Conservation (phyloP, 2,113 vertebrate genomes). For the Cyanoderma ruficeps region DNA sequence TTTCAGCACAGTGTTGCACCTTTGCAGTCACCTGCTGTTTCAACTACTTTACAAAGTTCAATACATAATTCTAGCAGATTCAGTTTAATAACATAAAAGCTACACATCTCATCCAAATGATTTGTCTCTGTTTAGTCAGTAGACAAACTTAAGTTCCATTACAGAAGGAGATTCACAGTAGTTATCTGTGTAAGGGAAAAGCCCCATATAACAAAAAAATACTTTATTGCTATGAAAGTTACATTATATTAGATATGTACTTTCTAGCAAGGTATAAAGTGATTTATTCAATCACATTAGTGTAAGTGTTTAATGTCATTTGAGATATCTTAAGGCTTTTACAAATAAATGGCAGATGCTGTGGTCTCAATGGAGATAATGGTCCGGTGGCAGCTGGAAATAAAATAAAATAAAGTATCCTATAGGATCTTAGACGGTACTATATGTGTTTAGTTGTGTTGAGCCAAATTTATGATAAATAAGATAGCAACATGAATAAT, state of each 20-base stretch:
- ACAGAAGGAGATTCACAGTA: neutral
- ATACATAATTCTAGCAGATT: neutral
- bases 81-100: neutral
- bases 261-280: neutral
- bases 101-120: neutral
- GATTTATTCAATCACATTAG: neutral
- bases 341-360: neutral
- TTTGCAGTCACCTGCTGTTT: neutral
- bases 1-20: neutral
- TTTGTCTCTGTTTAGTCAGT: neutral
- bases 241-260: neutral
- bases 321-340: neutral
- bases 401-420: neutral
- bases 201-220: neutral
- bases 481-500: neutral
- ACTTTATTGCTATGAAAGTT: neutral
- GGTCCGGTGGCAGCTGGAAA: neutral
- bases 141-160: neutral
- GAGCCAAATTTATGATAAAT: neutral
- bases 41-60: neutral
- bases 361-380: neutral
- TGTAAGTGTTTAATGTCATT: neutral
- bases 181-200: neutral
- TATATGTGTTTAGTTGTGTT: neutral
- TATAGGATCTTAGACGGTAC: neutral